These are phyloP conservation scores for Biston betularia DNA, from an alignment of 2,888 invertebrate species.

Conservation along the genomic window DNA sequence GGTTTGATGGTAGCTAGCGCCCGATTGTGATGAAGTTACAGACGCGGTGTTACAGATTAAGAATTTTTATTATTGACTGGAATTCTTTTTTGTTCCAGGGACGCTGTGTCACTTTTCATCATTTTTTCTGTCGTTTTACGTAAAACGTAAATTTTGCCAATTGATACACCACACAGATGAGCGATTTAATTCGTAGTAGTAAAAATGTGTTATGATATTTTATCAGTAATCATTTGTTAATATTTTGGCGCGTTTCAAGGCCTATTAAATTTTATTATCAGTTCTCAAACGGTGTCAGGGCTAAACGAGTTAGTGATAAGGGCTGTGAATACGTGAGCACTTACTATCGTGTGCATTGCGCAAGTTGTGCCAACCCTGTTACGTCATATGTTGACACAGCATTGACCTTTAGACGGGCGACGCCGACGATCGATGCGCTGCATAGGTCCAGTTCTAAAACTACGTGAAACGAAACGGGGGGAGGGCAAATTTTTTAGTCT, in stretches of 20 bases:
- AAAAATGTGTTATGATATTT: background rate
- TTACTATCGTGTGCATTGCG: conserved; percentile 21
- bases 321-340: conserved; percentile 3
- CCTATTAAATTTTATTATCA: conserved; percentile 16
- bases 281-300: conserved; percentile 27
- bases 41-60: too few relatives aligned
- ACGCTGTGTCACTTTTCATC: too few relatives aligned
- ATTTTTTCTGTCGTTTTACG: too few relatives aligned
- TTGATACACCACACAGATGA: too few relatives aligned
- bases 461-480: conserved; percentile 11
- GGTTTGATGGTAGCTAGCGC: background rate
- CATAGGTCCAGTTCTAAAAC: conserved; percentile 23
- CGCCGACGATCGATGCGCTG: conserved; percentile 69
- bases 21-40: background rate
- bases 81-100: too few relatives aligned
- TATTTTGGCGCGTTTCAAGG: conserved; percentile 20
- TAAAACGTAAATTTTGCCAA: too few relatives aligned
- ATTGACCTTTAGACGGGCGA: conserved; percentile 69
- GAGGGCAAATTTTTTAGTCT: background rate
- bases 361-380: conserved; percentile 29
- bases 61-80: too few relatives aligned
- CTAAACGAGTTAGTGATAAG: conserved; percentile 25
- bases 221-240: conserved; percentile 6
- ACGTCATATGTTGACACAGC: conserved; percentile 57
- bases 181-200: background rate